These are phyloP conservation scores for Erythrocercus mccallii DNA, from an alignment of 2,113 vertebrate species.

Conservation along the genomic window DNA sequence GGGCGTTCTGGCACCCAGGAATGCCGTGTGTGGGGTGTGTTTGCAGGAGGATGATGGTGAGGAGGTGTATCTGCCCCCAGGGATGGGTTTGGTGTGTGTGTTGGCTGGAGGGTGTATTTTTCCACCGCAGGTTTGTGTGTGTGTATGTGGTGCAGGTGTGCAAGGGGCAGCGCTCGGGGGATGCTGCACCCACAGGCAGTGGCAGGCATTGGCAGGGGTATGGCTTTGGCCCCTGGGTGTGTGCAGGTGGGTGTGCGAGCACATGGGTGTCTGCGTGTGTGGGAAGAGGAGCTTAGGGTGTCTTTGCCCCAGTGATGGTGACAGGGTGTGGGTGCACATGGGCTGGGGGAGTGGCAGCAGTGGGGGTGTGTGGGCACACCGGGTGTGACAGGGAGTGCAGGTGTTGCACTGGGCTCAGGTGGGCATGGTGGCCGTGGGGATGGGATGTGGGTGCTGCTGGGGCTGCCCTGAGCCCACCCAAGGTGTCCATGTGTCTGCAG, in stretches of 20 bases:
- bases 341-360: background rate
- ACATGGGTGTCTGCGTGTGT: background rate
- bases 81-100: background rate
- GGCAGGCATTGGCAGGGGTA: background rate
- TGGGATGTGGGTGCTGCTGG: background rate
- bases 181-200: background rate
- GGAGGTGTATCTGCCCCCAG: background rate
- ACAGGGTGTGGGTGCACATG: background rate
- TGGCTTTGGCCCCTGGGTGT: fast-evolving
- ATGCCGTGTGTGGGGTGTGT: background rate
- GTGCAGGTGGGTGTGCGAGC: background rate
- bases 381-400: background rate
- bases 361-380: fast-evolving
- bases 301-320: background rate
- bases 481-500: fast-evolving
- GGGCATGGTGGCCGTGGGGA: fast-evolving
- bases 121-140: background rate
- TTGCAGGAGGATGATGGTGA: background rate
- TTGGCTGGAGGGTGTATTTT: background rate
- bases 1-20: background rate
- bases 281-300: background rate
- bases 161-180: fast-evolving
- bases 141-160: background rate
- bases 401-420: background rate
- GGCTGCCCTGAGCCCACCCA: fast-evolving